These are phyloP conservation scores for Stegodyphus dumicola DNA, from an alignment of 1,140 invertebrate genomes.

Conservation along the genomic window DNA sequence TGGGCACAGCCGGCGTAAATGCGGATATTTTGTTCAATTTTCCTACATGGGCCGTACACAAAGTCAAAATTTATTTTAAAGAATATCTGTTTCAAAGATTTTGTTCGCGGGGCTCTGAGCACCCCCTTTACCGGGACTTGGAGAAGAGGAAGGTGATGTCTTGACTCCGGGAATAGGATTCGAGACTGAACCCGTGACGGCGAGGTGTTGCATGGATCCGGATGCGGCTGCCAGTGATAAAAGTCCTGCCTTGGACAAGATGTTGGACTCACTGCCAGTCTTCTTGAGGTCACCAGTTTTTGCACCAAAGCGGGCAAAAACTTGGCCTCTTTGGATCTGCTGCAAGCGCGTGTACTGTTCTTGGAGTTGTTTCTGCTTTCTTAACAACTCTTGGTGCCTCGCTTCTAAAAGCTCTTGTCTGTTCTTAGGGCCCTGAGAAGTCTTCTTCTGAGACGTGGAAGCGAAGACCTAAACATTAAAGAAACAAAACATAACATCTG, in stretches of 20 bases:
- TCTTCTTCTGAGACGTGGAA: slow-evolving; percentile 8
- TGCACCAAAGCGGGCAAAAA: slow-evolving; percentile 72
- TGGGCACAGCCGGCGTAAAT: background rate
- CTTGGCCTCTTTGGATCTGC: slow-evolving; percentile 81
- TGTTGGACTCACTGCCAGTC: slow-evolving; percentile 88
- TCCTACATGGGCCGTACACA: slow-evolving; percentile 4
- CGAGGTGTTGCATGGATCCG: slow-evolving; percentile 75
- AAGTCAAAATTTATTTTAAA: slow-evolving; percentile 21
- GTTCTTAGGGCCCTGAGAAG: slow-evolving; percentile 63
- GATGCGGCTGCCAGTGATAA: slow-evolving; percentile 71
- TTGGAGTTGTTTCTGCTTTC: slow-evolving; percentile 86
- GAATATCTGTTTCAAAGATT: slow-evolving; percentile 55
- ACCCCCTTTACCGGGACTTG: slow-evolving; percentile 31
- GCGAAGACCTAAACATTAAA: slow-evolving; percentile 37
- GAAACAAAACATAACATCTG: background rate
- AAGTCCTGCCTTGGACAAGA: slow-evolving; percentile 80
- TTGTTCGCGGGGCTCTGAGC: slow-evolving; percentile 46
- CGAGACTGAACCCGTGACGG: slow-evolving; percentile 65
- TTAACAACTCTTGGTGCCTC: slow-evolving; percentile 84
- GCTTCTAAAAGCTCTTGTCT: slow-evolving; percentile 83
- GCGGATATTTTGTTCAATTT: background rate
- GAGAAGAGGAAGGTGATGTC: slow-evolving; percentile 26
- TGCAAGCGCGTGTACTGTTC: slow-evolving; percentile 89
- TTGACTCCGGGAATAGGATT: slow-evolving; percentile 46
- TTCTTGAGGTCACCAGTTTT: slow-evolving; percentile 76